Conservation (phyloP, 2,888 invertebrate species). For the Melanchra persicariae region DNA sequence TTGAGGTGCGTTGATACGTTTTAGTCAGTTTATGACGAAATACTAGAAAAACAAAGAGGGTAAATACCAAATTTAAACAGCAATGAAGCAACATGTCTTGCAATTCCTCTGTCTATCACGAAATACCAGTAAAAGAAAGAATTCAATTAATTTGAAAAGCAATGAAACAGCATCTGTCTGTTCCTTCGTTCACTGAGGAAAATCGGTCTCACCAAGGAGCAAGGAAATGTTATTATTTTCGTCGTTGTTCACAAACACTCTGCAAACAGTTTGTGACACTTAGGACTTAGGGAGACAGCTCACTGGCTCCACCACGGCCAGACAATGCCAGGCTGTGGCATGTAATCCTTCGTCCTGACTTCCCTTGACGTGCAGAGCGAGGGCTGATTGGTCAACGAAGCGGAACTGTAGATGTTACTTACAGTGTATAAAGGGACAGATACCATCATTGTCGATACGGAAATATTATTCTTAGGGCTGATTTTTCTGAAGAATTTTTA, state of each 20-base stretch:
- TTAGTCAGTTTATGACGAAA: neutral
- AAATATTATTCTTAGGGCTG: neutral
- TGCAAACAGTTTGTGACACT: conserved; percentile 26
- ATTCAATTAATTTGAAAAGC: no score
- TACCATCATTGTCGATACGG: neutral
- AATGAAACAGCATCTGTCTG: neutral
- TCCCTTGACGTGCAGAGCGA: conserved; percentile 8
- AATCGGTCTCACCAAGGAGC: neutral
- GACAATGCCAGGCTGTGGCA: conserved; percentile 34
- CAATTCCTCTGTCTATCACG: neutral
- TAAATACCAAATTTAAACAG: neutral
- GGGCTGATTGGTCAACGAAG: conserved; percentile 24
- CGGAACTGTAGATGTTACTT: neutral
- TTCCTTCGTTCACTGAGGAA: neutral
- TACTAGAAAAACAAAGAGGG: no score
- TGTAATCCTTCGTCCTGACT: conserved; percentile 32
- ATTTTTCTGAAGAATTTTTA: neutral
- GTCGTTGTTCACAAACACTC: neutral
- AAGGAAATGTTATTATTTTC: conserved; percentile 26
- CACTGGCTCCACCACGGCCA: conserved; percentile 11
- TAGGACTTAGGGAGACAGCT: conserved; percentile 13
- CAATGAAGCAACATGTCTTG: neutral
- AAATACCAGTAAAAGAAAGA: neutral
- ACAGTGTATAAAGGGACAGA: neutral
- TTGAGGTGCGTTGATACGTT: no score